Conservation (phyloP, 2,888 invertebrate species). For the Oegoconia quadripuncta region DNA sequence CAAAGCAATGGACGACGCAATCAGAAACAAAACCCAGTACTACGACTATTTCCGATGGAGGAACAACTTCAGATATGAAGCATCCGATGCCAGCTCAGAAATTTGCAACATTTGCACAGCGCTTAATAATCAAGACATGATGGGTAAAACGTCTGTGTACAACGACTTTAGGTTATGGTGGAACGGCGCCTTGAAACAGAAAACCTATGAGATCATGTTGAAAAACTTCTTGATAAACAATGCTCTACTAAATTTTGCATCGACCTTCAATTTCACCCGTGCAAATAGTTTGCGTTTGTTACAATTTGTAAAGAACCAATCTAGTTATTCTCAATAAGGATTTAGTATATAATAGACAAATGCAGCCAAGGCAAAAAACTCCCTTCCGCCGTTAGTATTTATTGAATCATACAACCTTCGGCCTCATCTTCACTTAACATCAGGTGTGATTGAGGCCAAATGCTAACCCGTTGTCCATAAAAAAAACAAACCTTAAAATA, state of each 20-base stretch:
- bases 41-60: slow-evolving; percentile 30
- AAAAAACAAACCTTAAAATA: no score
- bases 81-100: slow-evolving; percentile 14
- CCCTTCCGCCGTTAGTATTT: no score
- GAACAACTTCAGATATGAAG: slow-evolving; percentile 23
- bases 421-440: no score
- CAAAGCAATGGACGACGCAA: slow-evolving; percentile 22
- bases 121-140: slow-evolving; percentile 19
- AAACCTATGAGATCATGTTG: background rate
- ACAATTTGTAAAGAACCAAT: background rate
- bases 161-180: slow-evolving; percentile 23
- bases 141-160: slow-evolving; percentile 16
- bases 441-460: no score
- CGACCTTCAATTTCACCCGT: background rate
- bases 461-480: no score
- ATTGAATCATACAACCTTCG: no score
- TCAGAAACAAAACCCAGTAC: slow-evolving; percentile 20
- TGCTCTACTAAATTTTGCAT: background rate
- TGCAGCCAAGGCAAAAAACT: no score
- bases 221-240: background rate
- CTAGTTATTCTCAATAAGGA: background rate
- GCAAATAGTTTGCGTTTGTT: background rate
- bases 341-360: no score
- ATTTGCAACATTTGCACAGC: slow-evolving; percentile 25
- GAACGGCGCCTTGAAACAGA: slow-evolving; percentile 17